Percentiles rank a stretch among this genome's conserved stretches.
Evolutionary conservation across 1,140 invertebrate species (phyloP).

Genomic region (Papilio dardanus): DNA sequence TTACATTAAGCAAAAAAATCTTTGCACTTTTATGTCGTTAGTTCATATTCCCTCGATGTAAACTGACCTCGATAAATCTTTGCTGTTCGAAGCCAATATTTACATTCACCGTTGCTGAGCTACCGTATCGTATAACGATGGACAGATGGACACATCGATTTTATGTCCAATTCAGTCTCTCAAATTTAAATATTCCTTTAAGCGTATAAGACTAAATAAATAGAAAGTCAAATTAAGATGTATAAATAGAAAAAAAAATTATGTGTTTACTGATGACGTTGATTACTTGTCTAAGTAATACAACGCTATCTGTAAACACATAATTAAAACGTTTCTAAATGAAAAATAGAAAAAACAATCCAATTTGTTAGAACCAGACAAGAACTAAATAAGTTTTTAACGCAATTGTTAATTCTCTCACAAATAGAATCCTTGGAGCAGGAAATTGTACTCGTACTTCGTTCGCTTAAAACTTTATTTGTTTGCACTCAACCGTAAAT

Average conservation of each 20-base stretch:
- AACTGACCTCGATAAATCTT: conserved; percentile 13
- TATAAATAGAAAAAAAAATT: too few species aligned
- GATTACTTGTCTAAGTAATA: background rate
- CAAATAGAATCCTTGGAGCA: background rate
- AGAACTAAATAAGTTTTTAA: background rate
- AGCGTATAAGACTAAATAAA: too few species aligned
- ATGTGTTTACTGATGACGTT: too few species aligned
- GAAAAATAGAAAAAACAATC: background rate
- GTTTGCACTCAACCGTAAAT: background rate
- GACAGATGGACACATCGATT: background rate
- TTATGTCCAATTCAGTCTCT: background rate
- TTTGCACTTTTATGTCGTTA: too few species aligned
- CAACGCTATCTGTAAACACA: background rate
- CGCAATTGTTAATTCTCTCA: background rate
- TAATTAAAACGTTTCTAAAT: background rate
- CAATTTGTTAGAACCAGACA: conserved; percentile 2
- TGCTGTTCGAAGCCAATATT: background rate
- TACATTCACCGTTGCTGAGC: background rate
- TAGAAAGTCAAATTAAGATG: background rate
- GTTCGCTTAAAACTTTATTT: background rate
- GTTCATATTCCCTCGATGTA: background rate
- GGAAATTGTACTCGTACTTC: background rate
- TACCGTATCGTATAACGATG: background rate
- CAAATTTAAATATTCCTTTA: too few species aligned
- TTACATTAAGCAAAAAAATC: too few species aligned